Conservation (phyloP, 1,140 invertebrate genomes). For the Bombus waltoni region DNA sequence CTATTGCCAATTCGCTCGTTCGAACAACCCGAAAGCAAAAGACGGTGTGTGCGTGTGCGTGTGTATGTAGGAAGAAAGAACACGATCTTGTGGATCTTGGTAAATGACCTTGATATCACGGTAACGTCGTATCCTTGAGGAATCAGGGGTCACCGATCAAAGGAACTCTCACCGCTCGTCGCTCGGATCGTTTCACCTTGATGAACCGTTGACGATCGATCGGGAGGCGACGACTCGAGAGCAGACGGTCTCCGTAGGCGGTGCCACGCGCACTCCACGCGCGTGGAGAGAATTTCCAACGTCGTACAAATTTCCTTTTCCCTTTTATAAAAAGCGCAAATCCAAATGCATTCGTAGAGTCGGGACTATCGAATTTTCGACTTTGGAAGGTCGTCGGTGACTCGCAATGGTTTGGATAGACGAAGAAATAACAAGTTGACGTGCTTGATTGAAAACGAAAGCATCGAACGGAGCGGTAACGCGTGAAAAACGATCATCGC, state of each 20-base stretch:
- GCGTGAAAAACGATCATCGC: background rate
- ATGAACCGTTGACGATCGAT: conserved; percentile 57
- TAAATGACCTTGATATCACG: background rate
- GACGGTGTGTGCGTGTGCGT: background rate
- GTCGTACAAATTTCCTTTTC: background rate
- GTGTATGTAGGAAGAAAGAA: background rate
- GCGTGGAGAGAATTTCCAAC: background rate
- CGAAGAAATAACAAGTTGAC: too few relatives aligned
- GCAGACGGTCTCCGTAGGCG: conserved; percentile 12
- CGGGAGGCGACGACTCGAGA: background rate
- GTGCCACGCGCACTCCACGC: background rate
- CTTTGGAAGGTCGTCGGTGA: background rate
- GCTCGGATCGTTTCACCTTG: conserved; percentile 45
- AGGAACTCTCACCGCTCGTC: conserved; percentile 32
- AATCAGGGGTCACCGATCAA: background rate
- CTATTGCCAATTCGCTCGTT: background rate
- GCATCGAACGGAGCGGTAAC: too few relatives aligned
- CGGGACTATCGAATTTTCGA: background rate
- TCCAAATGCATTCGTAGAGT: background rate
- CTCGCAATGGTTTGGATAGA: too few relatives aligned
- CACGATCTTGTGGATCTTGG: background rate
- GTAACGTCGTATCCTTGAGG: conserved; percentile 9
- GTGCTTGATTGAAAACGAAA: background rate
- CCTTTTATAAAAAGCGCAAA: background rate
- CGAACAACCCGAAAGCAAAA: background rate